Base-by-base conservation (phyloP, 2,113 vertebrate genomes). In the Cinclus mexicanus region DNA sequence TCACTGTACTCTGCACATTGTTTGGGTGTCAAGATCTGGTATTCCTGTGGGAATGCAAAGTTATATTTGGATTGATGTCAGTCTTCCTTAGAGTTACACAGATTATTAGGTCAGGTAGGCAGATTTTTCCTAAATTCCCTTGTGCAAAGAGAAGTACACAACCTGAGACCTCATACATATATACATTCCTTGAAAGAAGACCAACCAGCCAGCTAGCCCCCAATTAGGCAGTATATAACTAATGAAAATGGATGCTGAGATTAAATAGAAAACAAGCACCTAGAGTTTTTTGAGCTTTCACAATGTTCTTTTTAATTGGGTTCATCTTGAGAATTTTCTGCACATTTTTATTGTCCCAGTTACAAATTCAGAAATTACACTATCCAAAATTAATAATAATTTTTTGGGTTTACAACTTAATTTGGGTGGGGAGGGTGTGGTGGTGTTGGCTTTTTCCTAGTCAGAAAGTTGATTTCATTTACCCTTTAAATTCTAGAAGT, bases 401-500 rank as follows among this genome's bases (percentile, higher is more conserved):
- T 50, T 67, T 1, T 52, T 67, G 5, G 0, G 15, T 76, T 83
- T 68, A 19, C 23, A 52, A 12, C 31, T 82, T 78, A 47, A 44
- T 91, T 83, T 69, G 18, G 20, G 4, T 46, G 20, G 29, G 28
- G 20, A 55, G 23, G 23, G 9, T 41, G 22, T 75, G 14, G 6
- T 12, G 3, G 2, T 19, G 0, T n/a, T 46, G 20, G 0, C 7
- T 67, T 33, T 28, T 39, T 49, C 47, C 23, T 60, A 6, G 6
- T 23, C 69, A 7, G 24, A 42, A 91, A 64, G 9, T 35, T 60
- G 29, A 53, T 83, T 64, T 14, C 13, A 14, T 63, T 76, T 69
- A 42, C 17, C 68, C 21, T 78, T 52, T 46, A 4, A 67, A 19
- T 78, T 46, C 47, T 37, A 19, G 14, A 26, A 69, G 19, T 23